Evolutionary conservation across 53 echinoderm and acorn worm genomes (phyloP).

Genomic region (Hippasteria phrygiana): DNA sequence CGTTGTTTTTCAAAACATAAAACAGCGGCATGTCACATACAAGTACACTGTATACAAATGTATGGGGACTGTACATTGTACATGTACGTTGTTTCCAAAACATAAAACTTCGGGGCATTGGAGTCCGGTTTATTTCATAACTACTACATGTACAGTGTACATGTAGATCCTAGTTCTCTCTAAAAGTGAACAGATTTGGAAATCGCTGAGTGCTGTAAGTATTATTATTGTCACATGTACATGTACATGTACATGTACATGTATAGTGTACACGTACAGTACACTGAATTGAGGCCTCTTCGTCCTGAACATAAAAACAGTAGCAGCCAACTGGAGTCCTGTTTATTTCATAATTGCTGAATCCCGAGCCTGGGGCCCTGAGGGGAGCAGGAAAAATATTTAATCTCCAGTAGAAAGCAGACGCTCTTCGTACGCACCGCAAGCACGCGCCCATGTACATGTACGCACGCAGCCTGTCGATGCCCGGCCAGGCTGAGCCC

Average conservation of each 20-base stretch:
- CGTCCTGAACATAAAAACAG: too few species aligned
- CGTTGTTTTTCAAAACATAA: too few species aligned
- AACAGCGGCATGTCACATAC: too few species aligned
- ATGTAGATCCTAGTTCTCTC: too few species aligned
- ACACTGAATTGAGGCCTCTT: too few species aligned
- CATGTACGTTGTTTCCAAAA: not conserved
- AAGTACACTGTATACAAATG: too few species aligned
- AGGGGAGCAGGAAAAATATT: not conserved
- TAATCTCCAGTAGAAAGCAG: conserved; percentile 30
- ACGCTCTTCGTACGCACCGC: too few species aligned
- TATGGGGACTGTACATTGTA: too few species aligned
- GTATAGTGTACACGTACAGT: not conserved
- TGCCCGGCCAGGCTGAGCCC: conserved; percentile 11
- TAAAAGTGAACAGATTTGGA: too few species aligned
- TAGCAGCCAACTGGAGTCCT: not conserved
- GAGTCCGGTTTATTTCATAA: too few species aligned
- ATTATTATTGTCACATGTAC: not conserved
- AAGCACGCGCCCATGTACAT: not conserved
- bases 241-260: not conserved
- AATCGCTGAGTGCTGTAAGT: too few species aligned
- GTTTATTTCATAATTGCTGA: conserved; percentile 16
- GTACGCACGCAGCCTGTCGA: not conserved
- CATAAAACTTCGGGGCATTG: not conserved
- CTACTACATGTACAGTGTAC: not conserved
- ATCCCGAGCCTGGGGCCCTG: not conserved